Conservation (phyloP, 1,140 invertebrate species). For the Aporrectodea caliginosa region DNA sequence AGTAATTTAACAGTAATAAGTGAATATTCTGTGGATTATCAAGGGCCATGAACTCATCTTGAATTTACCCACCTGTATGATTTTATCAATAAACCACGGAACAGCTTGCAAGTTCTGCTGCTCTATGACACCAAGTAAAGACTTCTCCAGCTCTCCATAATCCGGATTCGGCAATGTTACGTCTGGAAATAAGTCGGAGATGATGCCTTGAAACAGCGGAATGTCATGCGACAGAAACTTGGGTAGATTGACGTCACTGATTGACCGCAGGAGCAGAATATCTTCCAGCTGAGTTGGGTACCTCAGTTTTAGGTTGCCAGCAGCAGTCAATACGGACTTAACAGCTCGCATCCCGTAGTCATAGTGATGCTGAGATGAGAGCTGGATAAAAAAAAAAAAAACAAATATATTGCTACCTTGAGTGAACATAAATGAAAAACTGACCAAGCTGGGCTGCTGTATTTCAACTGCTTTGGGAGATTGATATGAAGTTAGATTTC, state of each 20-base stretch:
- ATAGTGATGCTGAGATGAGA: constrained; percentile 58
- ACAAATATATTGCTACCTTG: not conserved
- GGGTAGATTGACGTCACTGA: constrained; percentile 56
- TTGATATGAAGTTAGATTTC: too few relatives aligned
- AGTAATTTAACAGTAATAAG: too few relatives aligned
- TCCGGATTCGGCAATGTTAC: constrained; percentile 57
- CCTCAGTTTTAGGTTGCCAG: constrained; percentile 55
- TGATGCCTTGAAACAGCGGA: constrained; percentile 56
- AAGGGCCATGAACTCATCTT: too few relatives aligned
- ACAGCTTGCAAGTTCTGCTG: constrained; percentile 48
- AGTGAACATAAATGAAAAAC: too few relatives aligned
- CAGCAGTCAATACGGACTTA: constrained; percentile 55
- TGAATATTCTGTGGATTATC: too few relatives aligned
- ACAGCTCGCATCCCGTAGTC: constrained; percentile 58
- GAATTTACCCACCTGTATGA: constrained; percentile 50
- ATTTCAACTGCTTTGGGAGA: too few relatives aligned
- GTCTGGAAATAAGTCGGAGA: constrained; percentile 55
- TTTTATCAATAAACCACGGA: constrained; percentile 54
- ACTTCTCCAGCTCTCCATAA: constrained; percentile 59
- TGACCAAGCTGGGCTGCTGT: too few relatives aligned
- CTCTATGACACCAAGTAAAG: constrained; percentile 46
- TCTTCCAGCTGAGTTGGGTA: constrained; percentile 53
- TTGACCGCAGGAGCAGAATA: constrained; percentile 52
- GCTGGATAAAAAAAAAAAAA: constrained; percentile 34
- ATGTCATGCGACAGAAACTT: constrained; percentile 58